Conservation (phyloP, 2,888 invertebrate species). For the Mycalesis mineus region DNA sequence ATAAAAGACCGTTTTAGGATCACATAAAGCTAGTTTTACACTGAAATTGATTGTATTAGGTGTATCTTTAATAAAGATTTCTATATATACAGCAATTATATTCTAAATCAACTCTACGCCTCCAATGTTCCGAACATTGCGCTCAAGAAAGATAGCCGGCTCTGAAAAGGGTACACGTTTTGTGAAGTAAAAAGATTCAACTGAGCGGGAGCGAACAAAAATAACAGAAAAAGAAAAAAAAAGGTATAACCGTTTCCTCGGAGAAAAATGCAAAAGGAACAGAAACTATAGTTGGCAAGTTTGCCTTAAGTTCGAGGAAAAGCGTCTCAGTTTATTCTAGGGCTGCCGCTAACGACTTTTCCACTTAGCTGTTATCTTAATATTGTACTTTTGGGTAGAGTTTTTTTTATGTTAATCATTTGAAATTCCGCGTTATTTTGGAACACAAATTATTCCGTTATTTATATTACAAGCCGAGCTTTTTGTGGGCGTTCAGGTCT, state of each 20-base stretch:
- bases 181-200: slow-evolving; percentile 68
- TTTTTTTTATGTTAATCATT: too few relatives aligned
- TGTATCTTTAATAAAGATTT: too few relatives aligned
- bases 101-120: slow-evolving; percentile 44
- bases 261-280: slow-evolving; percentile 72
- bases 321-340: slow-evolving; percentile 43
- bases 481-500: too few relatives aligned
- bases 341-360: slow-evolving; percentile 45
- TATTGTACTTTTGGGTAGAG: background rate
- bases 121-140: slow-evolving; percentile 53
- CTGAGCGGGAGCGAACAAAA: slow-evolving; percentile 46
- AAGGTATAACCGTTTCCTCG: slow-evolving; percentile 45
- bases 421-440: too few relatives aligned
- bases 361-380: slow-evolving; percentile 31
- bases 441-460: too few relatives aligned
- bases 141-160: slow-evolving; percentile 74
- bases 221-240: slow-evolving; percentile 39
- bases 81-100: too few relatives aligned
- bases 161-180: slow-evolving; percentile 77
- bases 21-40: too few relatives aligned
- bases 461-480: too few relatives aligned
- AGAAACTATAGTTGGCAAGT: slow-evolving; percentile 69
- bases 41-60: too few relatives aligned
- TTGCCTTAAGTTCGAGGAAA: slow-evolving; percentile 56
- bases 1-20: too few relatives aligned